A percentile compares a stretch with the other conserved stretches of the same genome.
phyloP scores from a whole-genome alignment of 2,113 vertebrate species.

The Ictalurus furcatus region DNA sequence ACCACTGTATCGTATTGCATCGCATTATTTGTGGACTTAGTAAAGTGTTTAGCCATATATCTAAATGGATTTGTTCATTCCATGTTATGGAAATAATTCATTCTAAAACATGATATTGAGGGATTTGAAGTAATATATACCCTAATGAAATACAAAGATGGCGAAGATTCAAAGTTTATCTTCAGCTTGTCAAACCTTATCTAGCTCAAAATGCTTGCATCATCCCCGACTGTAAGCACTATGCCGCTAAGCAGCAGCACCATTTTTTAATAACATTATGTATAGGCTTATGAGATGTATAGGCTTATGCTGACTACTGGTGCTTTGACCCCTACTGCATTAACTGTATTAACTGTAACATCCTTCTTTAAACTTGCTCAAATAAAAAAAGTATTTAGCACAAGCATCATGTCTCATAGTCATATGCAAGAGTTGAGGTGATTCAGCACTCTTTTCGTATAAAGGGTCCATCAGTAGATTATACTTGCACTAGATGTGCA shows the following conservation, averaged over 20 bases:
- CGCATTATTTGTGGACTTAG: not conserved
- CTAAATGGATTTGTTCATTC: not conserved
- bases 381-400: not conserved
- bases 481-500: not conserved
- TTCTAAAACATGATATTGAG: not conserved
- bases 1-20: not conserved
- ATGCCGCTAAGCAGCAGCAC: not conserved
- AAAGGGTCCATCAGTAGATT: conserved; percentile 2
- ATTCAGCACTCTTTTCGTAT: conserved; percentile 3
- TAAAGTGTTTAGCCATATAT: not conserved
- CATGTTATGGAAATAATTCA: not conserved
- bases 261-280: not conserved
- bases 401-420: not conserved
- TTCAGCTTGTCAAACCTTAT: not conserved
- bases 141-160: not conserved
- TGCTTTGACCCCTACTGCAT: not conserved
- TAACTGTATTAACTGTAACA: not conserved
- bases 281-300: not conserved
- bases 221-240: not conserved
- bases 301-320: not conserved
- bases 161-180: not conserved
- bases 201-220: not conserved
- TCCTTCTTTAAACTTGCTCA: not conserved
- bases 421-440: not conserved
- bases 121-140: not conserved